Base-by-base conservation (phyloP, 2,797 vertebrate species). In the Hylomyscus alleni region DNA sequence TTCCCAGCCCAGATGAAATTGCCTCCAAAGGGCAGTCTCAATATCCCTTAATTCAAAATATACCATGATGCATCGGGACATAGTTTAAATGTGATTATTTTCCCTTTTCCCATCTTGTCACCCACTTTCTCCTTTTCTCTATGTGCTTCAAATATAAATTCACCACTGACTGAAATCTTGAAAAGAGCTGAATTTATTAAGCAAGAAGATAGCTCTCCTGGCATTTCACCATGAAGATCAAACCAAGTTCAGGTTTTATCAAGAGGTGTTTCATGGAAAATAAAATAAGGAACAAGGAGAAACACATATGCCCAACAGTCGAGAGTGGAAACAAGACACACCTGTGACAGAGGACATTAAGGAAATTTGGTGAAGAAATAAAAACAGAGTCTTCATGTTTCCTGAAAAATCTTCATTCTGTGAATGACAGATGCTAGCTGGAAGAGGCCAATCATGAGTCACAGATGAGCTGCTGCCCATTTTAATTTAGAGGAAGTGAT, bases 341-440 rank as follows among this genome's bases (percentile, higher is more conserved):
- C 95, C 86, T 97, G 93, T 97, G 88, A 93, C 95, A 90, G 24
- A 90, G 82, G 92, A 96, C 58, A 95, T 93, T 97, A 97, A 96
- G 97, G 88, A 86, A 95, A 98, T 97, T 80, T 93, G 92, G 94
- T 83, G 89, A 98, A 95, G 88, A 97, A 95, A 89, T 95, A 81
- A 97, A 98, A 98, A 95, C 82, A 98, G 92, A 44, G 86, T 97
- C 87, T 95, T 97, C 54, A 95, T 94, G 93, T 97, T 97, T 95
- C 95, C 96, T 95, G 91, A 96, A 97, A 96, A 96, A 97, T 95
- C 91, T 97, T 97, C 96, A 86, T 95, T 96, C 75, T 97, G 86
- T 97, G 96, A 98, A 97, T 96, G 97, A 98, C 52, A 98, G 94
- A 93, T 96, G 96, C 88, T 96, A 97, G 91, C 89, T 97, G 95